Percentiles rank a stretch among this genome's conserved stretches.
Conservation (phyloP, 2,797 vertebrate species). For the Sebastes steindachneri region DNA sequence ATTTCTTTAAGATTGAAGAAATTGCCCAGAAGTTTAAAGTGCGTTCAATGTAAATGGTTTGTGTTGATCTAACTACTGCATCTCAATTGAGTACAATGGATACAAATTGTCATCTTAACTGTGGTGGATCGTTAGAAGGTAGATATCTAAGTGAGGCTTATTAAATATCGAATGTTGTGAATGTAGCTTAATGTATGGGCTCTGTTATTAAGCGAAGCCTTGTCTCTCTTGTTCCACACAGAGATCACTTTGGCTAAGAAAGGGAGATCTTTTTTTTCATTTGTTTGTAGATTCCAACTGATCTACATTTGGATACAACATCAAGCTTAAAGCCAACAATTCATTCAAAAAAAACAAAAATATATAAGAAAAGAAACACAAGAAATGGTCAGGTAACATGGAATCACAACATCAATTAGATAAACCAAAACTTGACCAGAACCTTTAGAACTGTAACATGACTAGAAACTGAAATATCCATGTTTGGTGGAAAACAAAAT, state of each 20-base stretch:
- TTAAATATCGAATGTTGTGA: conserved; percentile 37
- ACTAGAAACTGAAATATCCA: conserved; percentile 64
- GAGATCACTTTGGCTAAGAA: conserved; percentile 67
- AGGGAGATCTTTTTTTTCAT: conserved; percentile 50
- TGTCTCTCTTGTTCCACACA: conserved; percentile 35
- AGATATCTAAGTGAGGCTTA: conserved; percentile 47
- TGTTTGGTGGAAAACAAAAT: conserved; percentile 58
- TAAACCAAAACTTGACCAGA: conserved; percentile 55
- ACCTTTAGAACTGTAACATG: conserved; percentile 57
- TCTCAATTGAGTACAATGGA: conserved; percentile 45
- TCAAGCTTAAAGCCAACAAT: conserved; percentile 75
- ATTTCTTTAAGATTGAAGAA: conserved; percentile 64
- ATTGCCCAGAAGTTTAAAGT: conserved; percentile 78
- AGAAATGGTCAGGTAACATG: conserved; percentile 57
- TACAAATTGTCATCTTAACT: conserved; percentile 36
- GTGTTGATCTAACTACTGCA: conserved; percentile 62
- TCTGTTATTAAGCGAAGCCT: conserved; percentile 37
- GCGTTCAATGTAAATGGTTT: conserved; percentile 78
- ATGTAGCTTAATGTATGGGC: conserved; percentile 28
- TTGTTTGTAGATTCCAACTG: conserved; percentile 55
- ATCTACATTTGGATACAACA: conserved; percentile 71
- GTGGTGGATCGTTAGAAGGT: conserved; percentile 41
- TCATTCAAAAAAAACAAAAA: conserved; percentile 34
- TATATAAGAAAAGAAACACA: conserved; percentile 56
- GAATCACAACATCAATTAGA: conserved; percentile 66